Percentiles rank a stretch among this genome's conserved stretches.
Conservation (phyloP, 2,113 vertebrate species). For the Danio rerio region DNA sequence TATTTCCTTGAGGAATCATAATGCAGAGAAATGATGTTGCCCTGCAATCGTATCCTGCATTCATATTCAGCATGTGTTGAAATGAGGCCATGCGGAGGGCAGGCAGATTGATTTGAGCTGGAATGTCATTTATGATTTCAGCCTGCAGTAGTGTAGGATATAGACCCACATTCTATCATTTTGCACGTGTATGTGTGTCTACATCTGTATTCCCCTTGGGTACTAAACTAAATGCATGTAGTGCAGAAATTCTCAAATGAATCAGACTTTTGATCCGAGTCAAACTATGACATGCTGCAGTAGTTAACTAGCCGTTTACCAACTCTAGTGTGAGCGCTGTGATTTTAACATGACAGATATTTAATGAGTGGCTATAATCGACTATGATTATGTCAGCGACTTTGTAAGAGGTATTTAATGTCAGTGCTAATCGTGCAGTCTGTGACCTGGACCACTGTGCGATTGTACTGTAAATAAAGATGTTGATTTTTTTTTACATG, state of each 20-base stretch:
- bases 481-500: neutral
- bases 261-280: constrained; percentile 13
- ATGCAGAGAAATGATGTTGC: constrained; percentile 18
- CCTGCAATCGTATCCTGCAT: constrained; percentile 2
- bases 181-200: neutral
- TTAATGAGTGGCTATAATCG: neutral
- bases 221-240: neutral
- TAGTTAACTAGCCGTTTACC: neutral
- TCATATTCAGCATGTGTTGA: neutral
- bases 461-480: neutral
- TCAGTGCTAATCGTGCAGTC: neutral
- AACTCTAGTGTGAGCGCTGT: neutral
- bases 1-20: constrained; percentile 23
- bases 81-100: neutral
- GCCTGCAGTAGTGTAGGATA: constrained; percentile 7
- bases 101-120: constrained; percentile 30
- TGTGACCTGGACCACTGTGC: neutral
- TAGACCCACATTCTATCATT: neutral
- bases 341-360: neutral
- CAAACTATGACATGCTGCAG: neutral
- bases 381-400: neutral
- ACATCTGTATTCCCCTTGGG: neutral
- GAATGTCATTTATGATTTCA: constrained; percentile 15
- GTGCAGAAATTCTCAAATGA: neutral
- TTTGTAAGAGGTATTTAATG: neutral